These are phyloP conservation scores for Lochmaea capreae DNA, from an alignment of 2,888 invertebrate genomes.

Conservation along the genomic window DNA sequence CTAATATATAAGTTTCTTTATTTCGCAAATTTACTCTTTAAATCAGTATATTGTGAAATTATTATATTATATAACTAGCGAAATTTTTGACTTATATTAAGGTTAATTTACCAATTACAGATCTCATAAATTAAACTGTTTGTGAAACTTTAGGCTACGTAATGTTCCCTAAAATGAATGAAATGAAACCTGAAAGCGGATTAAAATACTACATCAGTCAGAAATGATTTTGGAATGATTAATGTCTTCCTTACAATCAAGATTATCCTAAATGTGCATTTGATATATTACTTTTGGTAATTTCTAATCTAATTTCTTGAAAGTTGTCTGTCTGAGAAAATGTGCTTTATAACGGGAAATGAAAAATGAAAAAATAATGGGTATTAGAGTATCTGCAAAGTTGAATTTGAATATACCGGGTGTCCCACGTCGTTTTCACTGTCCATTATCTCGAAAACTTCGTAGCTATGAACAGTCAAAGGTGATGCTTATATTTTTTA, in stretches of 20 bases:
- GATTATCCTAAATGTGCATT: conserved; percentile 15
- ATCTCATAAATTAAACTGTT: background rate
- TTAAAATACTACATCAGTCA: conserved; percentile 21
- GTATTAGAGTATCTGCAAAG: background rate
- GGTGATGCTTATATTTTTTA: too few relatives aligned
- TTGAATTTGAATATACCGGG: background rate
- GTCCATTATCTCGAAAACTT: too few relatives aligned
- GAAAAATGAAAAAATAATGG: background rate
- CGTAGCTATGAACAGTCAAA: too few relatives aligned
- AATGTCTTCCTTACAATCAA: conserved; percentile 20
- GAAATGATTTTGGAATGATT: conserved; percentile 18
- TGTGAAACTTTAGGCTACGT: background rate
- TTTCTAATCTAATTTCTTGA: conserved; percentile 21
- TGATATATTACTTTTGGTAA: conserved; percentile 21
- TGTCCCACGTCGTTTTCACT: too few relatives aligned
- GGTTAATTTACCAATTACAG: too few relatives aligned
- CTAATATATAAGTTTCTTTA: too few relatives aligned
- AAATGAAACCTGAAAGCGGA: conserved; percentile 5
- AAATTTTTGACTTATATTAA: too few relatives aligned
- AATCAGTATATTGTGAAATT: too few relatives aligned
- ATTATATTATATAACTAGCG: too few relatives aligned
- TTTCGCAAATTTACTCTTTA: too few relatives aligned
- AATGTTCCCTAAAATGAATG: conserved; percentile 1
- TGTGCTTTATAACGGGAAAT: background rate
- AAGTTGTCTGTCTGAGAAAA: background rate